These are phyloP conservation scores for Phenacoccus solenopsis DNA, from an alignment of 1,140 invertebrate species.

Conservation along the genomic window DNA sequence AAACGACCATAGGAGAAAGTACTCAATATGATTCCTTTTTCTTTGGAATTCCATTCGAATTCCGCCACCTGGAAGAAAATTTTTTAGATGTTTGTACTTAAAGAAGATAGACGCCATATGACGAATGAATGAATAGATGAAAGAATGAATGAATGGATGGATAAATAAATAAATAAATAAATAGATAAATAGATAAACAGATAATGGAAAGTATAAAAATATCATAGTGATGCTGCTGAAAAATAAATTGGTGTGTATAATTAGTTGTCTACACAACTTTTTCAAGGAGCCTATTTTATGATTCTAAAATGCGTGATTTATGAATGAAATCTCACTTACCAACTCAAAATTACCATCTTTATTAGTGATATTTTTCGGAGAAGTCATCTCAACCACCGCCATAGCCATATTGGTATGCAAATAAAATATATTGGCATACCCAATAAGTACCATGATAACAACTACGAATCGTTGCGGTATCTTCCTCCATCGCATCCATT, in stretches of 20 bases:
- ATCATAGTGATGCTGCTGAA: no score
- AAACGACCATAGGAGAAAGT: conserved; percentile 60
- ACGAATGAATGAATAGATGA: no score
- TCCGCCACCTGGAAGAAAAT: conserved; percentile 36
- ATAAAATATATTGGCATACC: neutral
- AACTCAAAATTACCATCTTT: neutral
- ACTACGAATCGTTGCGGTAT: neutral
- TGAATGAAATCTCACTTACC: neutral
- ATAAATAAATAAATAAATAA: no score
- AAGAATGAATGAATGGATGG: no score
- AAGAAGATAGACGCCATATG: no score
- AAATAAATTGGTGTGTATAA: neutral
- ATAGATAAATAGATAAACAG: no score
- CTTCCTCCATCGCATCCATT: no score
- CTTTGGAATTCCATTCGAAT: conserved; percentile 42
- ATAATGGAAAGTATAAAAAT: no score
- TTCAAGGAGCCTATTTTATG: neutral
- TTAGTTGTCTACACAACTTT: no score
- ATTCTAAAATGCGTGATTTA: no score
- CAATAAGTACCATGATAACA: neutral
- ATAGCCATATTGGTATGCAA: neutral
- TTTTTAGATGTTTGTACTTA: no score
- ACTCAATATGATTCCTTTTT: conserved; percentile 44
- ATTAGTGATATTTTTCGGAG: neutral
- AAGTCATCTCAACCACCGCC: neutral